phyloP scores from a whole-genome alignment of 1,140 invertebrate genomes.

The Dendrolimus kikuchii region DNA sequence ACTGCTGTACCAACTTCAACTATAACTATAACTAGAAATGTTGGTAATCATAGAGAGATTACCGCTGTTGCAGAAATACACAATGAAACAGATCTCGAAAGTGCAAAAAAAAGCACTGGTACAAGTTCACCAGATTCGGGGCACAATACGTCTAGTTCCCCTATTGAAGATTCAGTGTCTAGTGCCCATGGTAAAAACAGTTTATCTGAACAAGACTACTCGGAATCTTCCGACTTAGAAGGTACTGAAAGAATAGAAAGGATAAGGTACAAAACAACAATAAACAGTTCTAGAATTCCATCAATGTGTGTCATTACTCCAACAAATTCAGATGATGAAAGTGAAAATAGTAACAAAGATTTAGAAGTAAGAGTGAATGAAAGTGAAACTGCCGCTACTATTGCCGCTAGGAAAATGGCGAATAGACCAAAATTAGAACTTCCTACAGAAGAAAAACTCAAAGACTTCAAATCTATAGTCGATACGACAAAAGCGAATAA shows the following conservation, averaged over 20 bases:
- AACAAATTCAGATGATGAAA: constrained; percentile 89
- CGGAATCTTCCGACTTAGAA: constrained; percentile 89
- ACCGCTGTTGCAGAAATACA: constrained; percentile 74
- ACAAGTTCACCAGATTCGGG: constrained; percentile 84
- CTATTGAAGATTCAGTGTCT: constrained; percentile 80
- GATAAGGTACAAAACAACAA: constrained; percentile 88
- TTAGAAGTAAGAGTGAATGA: constrained; percentile 24
- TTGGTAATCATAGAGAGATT: constrained; percentile 64
- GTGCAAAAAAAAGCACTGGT: constrained; percentile 69
- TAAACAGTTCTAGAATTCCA: constrained; percentile 89
- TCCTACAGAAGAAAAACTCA: constrained; percentile 47
- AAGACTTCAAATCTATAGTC: constrained; percentile 30
- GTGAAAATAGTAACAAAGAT: constrained; percentile 62
- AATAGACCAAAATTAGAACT: constrained; percentile 66
- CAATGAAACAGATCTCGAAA: constrained; percentile 72
- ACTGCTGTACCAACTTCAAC: constrained; percentile 29
- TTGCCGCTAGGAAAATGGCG: constrained; percentile 23
- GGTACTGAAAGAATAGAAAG: constrained; percentile 88
- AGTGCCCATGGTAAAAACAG: constrained; percentile 80
- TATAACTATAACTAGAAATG: constrained; percentile 54
- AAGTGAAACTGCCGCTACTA: constrained; percentile 21
- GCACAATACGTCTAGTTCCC: constrained; percentile 86
- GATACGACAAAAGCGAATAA: constrained; percentile 44
- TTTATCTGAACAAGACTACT: constrained; percentile 81
- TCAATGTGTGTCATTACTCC: constrained; percentile 95